phyloP scores from a whole-genome alignment of 2,113 vertebrate genomes.

The Nycticorax nycticorax region DNA sequence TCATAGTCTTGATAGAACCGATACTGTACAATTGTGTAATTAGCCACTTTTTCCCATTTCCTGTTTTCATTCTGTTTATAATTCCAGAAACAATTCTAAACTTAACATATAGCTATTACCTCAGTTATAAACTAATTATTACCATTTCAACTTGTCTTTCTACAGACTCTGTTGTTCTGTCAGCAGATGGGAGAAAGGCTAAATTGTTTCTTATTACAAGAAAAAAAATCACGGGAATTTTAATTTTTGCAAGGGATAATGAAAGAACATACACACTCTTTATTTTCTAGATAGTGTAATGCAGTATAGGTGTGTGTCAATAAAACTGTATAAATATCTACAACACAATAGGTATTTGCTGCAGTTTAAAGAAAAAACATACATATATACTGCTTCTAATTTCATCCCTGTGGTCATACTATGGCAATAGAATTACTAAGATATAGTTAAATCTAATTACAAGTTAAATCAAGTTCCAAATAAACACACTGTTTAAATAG shows the following conservation, averaged over 20 bases:
- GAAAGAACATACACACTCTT: background rate
- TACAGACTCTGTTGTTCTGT: background rate
- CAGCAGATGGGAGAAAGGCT: background rate
- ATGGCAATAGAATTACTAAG: background rate
- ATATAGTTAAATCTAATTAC: background rate
- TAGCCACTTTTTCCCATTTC: background rate
- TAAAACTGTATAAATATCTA: background rate
- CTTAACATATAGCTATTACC: background rate
- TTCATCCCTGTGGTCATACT: background rate
- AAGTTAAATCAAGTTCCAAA: background rate
- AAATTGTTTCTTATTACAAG: background rate
- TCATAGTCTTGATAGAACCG: background rate
- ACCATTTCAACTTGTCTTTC: background rate
- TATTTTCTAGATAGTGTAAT: background rate
- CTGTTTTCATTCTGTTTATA: background rate
- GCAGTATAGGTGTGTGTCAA: background rate
- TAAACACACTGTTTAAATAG: background rate
- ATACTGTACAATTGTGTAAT: background rate
- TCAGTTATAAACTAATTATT: background rate
- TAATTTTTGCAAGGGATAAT: background rate
- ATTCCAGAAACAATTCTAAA: background rate
- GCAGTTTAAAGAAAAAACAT: background rate
- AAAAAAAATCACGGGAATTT: background rate
- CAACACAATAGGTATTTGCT: background rate
- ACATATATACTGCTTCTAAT: background rate